Evolutionary conservation across 2,888 invertebrate genomes (phyloP).

Genomic region (Anthophora plumipes): DNA sequence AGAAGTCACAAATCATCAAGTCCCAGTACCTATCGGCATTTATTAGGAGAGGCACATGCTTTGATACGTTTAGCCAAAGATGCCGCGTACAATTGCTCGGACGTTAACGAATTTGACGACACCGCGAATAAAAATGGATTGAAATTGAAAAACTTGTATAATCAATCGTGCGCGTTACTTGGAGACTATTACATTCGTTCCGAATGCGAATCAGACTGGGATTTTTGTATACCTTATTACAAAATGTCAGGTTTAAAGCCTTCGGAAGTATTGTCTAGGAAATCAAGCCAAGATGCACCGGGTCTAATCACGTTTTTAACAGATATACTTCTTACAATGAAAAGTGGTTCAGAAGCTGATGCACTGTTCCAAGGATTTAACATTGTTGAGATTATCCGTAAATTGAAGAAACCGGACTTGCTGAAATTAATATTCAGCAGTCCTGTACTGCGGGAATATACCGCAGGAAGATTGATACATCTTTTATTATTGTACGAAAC

Average conservation of each 20-base stretch:
- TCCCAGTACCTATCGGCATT: slow-evolving; percentile 89
- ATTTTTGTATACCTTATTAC: slow-evolving; percentile 86
- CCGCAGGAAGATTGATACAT: slow-evolving; percentile 86
- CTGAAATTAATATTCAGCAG: slow-evolving; percentile 86
- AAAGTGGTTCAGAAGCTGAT: slow-evolving; percentile 84
- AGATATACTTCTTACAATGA: slow-evolving; percentile 83
- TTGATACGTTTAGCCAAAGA: slow-evolving; percentile 86
- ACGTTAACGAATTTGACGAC: slow-evolving; percentile 61
- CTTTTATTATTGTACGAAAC: slow-evolving; percentile 81
- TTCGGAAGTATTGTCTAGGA: slow-evolving; percentile 84
- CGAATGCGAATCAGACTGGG: slow-evolving; percentile 82
- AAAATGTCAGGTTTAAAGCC: slow-evolving; percentile 86
- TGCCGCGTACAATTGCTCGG: slow-evolving; percentile 44
- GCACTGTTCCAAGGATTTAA: slow-evolving; percentile 83
- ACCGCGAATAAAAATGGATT: slow-evolving; percentile 68
- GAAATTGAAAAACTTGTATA: slow-evolving; percentile 85
- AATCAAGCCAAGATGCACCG: slow-evolving; percentile 77
- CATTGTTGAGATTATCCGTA: slow-evolving; percentile 79
- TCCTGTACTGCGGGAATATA: slow-evolving; percentile 86
- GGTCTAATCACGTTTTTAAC: slow-evolving; percentile 79
- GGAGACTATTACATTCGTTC: slow-evolving; percentile 87
- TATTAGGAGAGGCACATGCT: slow-evolving; percentile 90
- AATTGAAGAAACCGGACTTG: slow-evolving; percentile 82
- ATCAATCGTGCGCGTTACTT: slow-evolving; percentile 86
- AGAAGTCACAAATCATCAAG: slow-evolving; percentile 88